Evolutionary conservation across 2,113 vertebrate species (phyloP).

Genomic region (Pristiophorus japonicus): DNA sequence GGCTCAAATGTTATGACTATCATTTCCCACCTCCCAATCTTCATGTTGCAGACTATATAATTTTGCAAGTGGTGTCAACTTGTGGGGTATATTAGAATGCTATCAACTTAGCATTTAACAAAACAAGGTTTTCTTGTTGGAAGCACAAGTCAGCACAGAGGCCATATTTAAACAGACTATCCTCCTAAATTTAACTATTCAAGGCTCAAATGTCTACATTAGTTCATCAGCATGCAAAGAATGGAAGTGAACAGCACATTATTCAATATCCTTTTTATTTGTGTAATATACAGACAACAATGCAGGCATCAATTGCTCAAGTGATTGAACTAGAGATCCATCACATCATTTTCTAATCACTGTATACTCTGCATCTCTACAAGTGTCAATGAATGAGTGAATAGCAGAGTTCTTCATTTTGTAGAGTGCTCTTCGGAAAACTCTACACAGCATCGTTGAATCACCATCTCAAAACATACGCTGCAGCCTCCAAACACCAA

Average conservation of each 20-base stretch:
- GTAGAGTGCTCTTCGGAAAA: not conserved
- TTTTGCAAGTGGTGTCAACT: not conserved
- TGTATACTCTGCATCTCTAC: too few relatives aligned
- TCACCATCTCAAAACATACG: not conserved
- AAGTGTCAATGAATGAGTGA: not conserved
- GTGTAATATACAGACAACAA: not conserved
- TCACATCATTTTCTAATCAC: not conserved
- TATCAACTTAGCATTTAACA: not conserved
- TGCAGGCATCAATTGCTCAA: not conserved
- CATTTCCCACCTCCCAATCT: not conserved
- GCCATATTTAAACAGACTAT: not conserved
- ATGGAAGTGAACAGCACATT: not conserved
- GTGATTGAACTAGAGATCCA: not conserved
- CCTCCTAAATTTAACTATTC: not conserved
- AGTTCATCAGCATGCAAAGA: not conserved
- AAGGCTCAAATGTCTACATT: not conserved
- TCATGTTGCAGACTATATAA: not conserved
- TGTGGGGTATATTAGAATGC: not conserved
- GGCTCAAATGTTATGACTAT: not conserved
- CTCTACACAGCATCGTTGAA: not conserved
- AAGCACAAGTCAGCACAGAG: not conserved
- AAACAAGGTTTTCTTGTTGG: not conserved
- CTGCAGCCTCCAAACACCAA: not conserved
- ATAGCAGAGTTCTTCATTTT: not conserved
- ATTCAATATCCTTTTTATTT: not conserved